Conservation (phyloP, 2,888 invertebrate species). For the Apocheima hispidaria region DNA sequence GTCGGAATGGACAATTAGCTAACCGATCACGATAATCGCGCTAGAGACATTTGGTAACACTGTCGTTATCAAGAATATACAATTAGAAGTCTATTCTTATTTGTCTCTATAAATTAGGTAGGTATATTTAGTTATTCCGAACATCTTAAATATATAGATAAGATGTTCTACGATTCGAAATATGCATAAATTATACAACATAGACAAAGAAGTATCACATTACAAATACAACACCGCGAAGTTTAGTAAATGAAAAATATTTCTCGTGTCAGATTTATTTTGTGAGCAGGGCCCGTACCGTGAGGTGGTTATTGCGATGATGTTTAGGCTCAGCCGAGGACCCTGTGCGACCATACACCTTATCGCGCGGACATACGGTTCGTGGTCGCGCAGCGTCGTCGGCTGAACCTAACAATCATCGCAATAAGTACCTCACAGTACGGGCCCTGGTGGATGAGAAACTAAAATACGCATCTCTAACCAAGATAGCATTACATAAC, state of each 20-base stretch:
- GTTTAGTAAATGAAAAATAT: too few relatives aligned
- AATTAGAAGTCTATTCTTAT: too few relatives aligned
- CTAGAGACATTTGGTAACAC: conserved; percentile 19
- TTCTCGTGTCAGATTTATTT: neutral
- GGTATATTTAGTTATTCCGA: too few relatives aligned
- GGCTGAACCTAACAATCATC: too few relatives aligned
- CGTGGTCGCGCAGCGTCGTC: too few relatives aligned
- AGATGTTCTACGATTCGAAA: neutral
- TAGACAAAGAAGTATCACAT: neutral
- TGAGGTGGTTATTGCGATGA: too few relatives aligned
- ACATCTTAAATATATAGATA: neutral
- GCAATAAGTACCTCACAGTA: too few relatives aligned
- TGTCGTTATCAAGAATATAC: neutral
- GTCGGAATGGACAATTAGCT: conserved; percentile 69
- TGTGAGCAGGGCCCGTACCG: too few relatives aligned
- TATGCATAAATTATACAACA: neutral
- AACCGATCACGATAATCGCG: conserved; percentile 55
- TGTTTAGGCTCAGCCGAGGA: too few relatives aligned
- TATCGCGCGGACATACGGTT: too few relatives aligned
- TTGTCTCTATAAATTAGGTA: too few relatives aligned
- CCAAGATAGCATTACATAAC: neutral
- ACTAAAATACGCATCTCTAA: neutral
- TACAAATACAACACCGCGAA: neutral
- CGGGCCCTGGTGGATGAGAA: neutral
- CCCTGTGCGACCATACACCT: too few relatives aligned